These are phyloP conservation scores for Serinus canaria DNA, from an alignment of 2,113 vertebrate species.

Conservation along the genomic window DNA sequence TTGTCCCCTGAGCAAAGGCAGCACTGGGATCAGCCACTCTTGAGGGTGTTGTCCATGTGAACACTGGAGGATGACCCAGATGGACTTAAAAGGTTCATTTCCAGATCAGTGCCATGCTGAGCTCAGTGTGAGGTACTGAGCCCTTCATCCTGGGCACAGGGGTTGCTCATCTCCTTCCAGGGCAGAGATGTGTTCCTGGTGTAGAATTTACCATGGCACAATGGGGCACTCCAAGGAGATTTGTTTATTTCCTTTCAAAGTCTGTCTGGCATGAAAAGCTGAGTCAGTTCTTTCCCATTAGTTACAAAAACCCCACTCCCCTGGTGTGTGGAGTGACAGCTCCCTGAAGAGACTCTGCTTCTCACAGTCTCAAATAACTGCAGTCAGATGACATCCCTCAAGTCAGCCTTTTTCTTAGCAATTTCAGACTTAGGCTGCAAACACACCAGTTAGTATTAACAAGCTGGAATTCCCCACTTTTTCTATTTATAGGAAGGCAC, in stretches of 20 bases:
- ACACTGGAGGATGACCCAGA: background rate
- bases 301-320: background rate
- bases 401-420: background rate
- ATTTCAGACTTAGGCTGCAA: background rate
- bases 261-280: background rate
- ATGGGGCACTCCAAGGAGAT: background rate
- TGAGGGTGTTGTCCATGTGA: background rate
- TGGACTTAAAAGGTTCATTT: background rate
- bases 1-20: background rate
- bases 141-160: background rate
- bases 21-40: fast-evolving
- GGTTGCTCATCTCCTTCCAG: background rate
- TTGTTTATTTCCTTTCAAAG: background rate
- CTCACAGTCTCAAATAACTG: background rate
- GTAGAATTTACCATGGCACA: background rate
- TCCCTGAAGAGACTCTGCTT: background rate
- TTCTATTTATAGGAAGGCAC: background rate
- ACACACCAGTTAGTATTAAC: background rate
- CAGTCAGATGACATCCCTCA: background rate
- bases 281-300: background rate
- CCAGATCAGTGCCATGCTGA: background rate
- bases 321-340: background rate
- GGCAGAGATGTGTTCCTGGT: background rate
- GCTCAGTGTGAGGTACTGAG: background rate
- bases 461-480: background rate